Base-by-base conservation (phyloP, 2,888 invertebrate genomes). In the Hipparchia semele region DNA sequence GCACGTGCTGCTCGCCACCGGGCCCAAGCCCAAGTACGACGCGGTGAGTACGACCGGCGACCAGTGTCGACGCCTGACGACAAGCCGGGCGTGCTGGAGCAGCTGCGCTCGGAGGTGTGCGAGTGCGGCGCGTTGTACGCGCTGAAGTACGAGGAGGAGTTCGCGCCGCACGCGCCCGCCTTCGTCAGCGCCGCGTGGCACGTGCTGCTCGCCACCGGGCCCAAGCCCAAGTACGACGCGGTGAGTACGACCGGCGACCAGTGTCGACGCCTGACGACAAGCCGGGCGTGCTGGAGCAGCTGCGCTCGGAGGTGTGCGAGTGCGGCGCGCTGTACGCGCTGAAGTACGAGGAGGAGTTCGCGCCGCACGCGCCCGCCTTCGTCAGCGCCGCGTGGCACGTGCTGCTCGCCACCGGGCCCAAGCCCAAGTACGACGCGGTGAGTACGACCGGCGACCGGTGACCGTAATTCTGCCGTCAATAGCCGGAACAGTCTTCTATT, bases 311-410 rank as follows among this genome's bases (percentile, higher is more conserved):
- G 92, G 97, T 99, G 56, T 99, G 99, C 90, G 99, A 99, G 87
- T 99, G 99, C 85, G 96, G 99, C 10, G 96, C 97, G 0, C 94
- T 99, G 71, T 99, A 99, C 89, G 99, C 99, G 0, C 97, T 98
- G 82, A 99, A 99, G 86, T 99, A 99, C 84, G 99, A 99, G 84
- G 99, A 99, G 88, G 99, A 99, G 86, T 99, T 99, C 88, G 96
- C 96, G 10, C 96, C 97, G 0, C 98, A 97, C 89, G 96, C 99
- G 79, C 97, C 97, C 0, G 95, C 95, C 72, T 99, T 99, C 94
- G 99, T 99, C n/a, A 97, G 97, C 0, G 98, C 97, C 67, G 97
- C 99, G 71, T 99, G 99, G 99, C 96, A 96, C 76, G 94, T 99
- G 67, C 94, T 99, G 64, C 96, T 98, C 12, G 95, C 96, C 46